These are phyloP conservation scores for Morphnarchus princeps DNA, from an alignment of 2,113 vertebrate species.

Conservation along the genomic window DNA sequence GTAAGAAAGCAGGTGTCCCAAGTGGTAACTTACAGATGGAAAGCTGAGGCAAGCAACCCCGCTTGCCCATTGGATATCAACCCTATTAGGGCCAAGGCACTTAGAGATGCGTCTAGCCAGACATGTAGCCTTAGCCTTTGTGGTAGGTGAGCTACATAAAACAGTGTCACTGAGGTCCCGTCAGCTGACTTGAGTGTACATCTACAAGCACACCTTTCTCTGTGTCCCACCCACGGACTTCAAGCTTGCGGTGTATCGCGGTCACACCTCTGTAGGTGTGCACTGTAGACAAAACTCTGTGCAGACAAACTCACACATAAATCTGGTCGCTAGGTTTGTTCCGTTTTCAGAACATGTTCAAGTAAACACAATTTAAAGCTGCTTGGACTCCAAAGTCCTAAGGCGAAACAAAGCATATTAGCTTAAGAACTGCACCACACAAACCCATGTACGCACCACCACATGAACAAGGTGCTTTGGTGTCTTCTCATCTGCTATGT, in stretches of 20 bases:
- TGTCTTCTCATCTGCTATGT: neutral
- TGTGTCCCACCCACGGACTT: neutral
- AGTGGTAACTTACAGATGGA: neutral
- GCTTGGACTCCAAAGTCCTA: neutral
- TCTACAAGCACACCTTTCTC: neutral
- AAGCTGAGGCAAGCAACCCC: neutral
- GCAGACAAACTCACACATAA: neutral
- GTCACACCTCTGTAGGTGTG: neutral
- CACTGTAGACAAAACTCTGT: neutral
- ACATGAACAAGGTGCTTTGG: neutral
- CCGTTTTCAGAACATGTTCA: neutral
- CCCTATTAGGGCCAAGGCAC: neutral
- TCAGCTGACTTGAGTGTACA: neutral
- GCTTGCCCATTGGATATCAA: neutral
- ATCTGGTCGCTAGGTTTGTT: neutral
- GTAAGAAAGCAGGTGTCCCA: neutral
- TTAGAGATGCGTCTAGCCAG: neutral
- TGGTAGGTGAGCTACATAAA: neutral
- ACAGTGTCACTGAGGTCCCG: neutral
- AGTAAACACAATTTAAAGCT: neutral
- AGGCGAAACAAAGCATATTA: neutral
- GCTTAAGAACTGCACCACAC: neutral
- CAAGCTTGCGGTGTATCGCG: neutral
- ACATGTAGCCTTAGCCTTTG: neutral
- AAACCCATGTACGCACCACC: neutral